A percentile compares a stretch with the other conserved stretches of the same genome.
Evolutionary conservation across 2,888 invertebrate species (phyloP).

Genomic region (Stegana nigrithorax): DNA sequence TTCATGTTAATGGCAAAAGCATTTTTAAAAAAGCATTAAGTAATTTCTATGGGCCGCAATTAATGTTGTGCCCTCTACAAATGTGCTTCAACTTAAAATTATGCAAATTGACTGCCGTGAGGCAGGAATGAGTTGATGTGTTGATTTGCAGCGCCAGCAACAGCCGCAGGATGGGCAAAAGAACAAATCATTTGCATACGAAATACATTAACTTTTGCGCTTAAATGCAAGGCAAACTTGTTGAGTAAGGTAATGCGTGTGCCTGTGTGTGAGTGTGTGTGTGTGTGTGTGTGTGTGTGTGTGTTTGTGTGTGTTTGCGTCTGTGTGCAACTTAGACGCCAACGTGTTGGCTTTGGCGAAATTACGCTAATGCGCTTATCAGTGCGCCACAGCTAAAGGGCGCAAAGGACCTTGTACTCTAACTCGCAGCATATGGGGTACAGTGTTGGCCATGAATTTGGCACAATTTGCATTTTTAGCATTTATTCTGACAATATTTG

Average conservation of each 20-base stretch:
- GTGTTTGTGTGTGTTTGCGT: neutral
- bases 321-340: too few relatives aligned
- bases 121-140: neutral
- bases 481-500: too few relatives aligned
- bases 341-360: neutral
- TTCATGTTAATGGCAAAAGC: neutral
- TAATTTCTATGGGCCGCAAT: too few relatives aligned
- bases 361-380: slow-evolving; percentile 14
- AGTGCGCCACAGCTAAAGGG: neutral
- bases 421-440: too few relatives aligned
- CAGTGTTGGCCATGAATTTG: too few relatives aligned
- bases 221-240: neutral
- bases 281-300: neutral
- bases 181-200: slow-evolving; percentile 4
- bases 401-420: too few relatives aligned
- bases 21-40: neutral
- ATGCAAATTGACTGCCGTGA: neutral
- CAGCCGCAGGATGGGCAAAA: neutral
- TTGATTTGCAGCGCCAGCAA: neutral
- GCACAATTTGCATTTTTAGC: too few relatives aligned
- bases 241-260: neutral
- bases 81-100: too few relatives aligned
- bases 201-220: slow-evolving; percentile 5
- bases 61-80: too few relatives aligned
- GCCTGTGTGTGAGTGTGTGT: neutral